phyloP scores from a whole-genome alignment of 2,113 vertebrate genomes.

The Oreocharis arfaki region DNA sequence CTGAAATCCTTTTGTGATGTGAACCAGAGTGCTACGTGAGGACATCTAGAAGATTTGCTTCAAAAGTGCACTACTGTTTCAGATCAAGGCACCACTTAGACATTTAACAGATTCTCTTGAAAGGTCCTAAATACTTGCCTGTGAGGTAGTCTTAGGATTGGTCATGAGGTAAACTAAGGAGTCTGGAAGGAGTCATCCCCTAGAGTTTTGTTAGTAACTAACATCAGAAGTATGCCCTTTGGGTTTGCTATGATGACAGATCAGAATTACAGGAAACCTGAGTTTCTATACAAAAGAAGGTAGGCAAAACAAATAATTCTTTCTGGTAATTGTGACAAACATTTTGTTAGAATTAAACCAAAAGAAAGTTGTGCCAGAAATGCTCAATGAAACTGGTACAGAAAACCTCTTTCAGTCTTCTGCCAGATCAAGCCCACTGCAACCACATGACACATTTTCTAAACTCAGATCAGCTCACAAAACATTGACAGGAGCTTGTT shows the following conservation, averaged over 20 bases:
- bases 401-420: neutral
- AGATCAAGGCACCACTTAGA: neutral
- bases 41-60: neutral
- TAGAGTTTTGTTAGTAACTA: neutral
- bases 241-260: neutral
- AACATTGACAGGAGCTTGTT: conserved; percentile 36
- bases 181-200: neutral
- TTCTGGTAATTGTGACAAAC: neutral
- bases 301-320: neutral
- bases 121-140: neutral
- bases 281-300: neutral
- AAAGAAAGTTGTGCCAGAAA: neutral
- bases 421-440: neutral
- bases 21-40: neutral
- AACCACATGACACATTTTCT: neutral
- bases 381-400: neutral
- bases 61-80: neutral
- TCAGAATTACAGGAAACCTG: neutral
- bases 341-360: neutral
- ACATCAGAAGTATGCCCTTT: neutral
- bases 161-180: neutral
- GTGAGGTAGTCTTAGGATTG: neutral
- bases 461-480: neutral
- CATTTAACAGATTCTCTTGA: accelerated
- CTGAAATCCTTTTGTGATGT: neutral